Percentiles rank a stretch among this genome's conserved stretches.
These are phyloP conservation scores for Zele albiditarsus DNA, from an alignment of 2,888 invertebrate species.

Conservation along the genomic window DNA sequence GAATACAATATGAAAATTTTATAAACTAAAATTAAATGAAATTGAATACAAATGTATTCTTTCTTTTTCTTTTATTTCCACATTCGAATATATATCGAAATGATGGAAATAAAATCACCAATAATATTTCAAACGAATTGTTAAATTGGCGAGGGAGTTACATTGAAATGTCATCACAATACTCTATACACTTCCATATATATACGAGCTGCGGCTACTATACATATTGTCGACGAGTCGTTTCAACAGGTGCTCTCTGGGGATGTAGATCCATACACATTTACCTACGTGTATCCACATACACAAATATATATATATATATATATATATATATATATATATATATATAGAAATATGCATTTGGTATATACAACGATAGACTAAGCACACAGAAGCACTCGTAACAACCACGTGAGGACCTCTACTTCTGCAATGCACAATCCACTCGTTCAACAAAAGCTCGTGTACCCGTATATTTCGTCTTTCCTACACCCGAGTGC, in stretches of 20 bases:
- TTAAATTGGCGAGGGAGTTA: not conserved
- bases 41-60: not conserved
- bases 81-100: not conserved
- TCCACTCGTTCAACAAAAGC: constrained; percentile 60
- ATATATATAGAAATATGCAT: constrained; percentile 63
- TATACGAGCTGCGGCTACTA: not conserved
- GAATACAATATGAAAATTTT: not conserved
- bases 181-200: not conserved
- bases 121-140: not conserved
- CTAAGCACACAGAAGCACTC: constrained; percentile 62
- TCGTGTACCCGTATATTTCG: constrained; percentile 66
- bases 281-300: constrained; percentile 67
- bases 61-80: not conserved
- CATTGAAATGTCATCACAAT: not conserved
- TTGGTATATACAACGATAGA: constrained; percentile 39
- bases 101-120: not conserved
- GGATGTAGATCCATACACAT: constrained; percentile 19
- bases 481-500: constrained; percentile 45
- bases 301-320: constrained; percentile 46
- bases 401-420: constrained; percentile 56
- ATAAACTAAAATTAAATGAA: not conserved
- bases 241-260: constrained; percentile 68
- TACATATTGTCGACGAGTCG: constrained; percentile 35
- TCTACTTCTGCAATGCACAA: constrained; percentile 60
- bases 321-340: constrained; percentile 57